Conservation (phyloP, 1,140 invertebrate genomes). For the Lanistes nyassanus region DNA sequence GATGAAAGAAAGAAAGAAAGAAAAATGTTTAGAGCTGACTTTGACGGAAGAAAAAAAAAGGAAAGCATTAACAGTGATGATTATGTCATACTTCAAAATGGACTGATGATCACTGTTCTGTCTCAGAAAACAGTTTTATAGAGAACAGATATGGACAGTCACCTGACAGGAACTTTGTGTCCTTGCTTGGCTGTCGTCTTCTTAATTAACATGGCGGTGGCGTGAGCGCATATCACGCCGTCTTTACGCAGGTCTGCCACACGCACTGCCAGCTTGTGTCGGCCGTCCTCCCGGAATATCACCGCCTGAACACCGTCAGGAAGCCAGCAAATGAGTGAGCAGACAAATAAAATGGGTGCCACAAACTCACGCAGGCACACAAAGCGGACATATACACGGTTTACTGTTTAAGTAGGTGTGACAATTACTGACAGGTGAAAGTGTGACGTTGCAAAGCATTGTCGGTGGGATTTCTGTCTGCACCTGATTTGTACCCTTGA, state of each 20-base stretch:
- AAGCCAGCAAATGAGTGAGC: conserved; percentile 13
- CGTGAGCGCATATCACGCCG: conserved; percentile 69
- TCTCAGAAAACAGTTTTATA: background rate
- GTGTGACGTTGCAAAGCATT: too few species aligned
- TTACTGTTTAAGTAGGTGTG: too few species aligned
- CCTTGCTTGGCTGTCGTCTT: conserved; percentile 29
- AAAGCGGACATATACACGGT: too few species aligned
- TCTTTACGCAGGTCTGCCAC: conserved; percentile 62
- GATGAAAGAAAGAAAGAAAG: background rate
- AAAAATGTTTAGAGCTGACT: background rate
- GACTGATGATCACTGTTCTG: background rate
- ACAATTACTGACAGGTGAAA: too few species aligned
- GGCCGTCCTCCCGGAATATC: conserved; percentile 74
- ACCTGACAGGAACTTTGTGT: conserved; percentile 25
- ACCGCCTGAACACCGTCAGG: conserved; percentile 36
- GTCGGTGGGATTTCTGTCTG: too few species aligned
- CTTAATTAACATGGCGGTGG: conserved; percentile 88
- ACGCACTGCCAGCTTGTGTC: conserved; percentile 76
- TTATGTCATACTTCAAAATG: too few species aligned
- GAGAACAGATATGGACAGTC: background rate
- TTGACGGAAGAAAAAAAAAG: too few species aligned
- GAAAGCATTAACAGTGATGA: too few species aligned
- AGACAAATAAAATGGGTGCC: too few species aligned
- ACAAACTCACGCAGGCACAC: too few species aligned
- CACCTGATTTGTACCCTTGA: too few species aligned